Evolutionary conservation across 2,888 invertebrate genomes (phyloP), one percentile per base, ranked within the genome.

Genomic region (Archaeoteleia sp.): DNA sequence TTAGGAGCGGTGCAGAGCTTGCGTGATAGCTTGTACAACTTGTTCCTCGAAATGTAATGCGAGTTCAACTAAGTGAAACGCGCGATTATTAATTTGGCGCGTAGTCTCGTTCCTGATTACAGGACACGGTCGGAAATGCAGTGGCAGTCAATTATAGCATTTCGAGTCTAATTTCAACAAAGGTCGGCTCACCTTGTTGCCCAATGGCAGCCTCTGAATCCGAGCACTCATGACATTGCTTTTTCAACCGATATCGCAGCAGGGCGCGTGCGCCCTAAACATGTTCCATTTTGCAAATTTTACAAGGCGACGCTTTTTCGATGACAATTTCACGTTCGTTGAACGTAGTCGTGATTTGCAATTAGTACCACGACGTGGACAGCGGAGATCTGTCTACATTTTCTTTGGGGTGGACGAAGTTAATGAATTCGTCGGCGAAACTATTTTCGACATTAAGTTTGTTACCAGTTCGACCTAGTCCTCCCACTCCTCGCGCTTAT

Each of bases 121-220:
- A 54, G 40, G 34, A 39, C 37, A 43, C 46, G 17, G 23, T 39
- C 37, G 53, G 39, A 43, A 54, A 49, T 42, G 55, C 67, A 42
- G 35, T 37, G 35, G 15, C 20, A 58, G 61, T 55, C 61, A 67
- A 67, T 67, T 67, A 67, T 55, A 60, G 54, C 61, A 45, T 45
- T 61, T 67, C 51, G 34, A 61, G 60, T 54, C 61, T 61, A 60
- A 55, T 55, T 67, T 37, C 40, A 29, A 40, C 54, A 20, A 20
- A 14, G 13, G 39, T 30, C 32, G 2, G 20, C 20, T 20, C 5
- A 4, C 20, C 20, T 20, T 5, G 20, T 20, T n/a, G n/a, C n/a
- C n/a, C n/a, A n/a, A n/a, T n/a, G 45, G 29, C 15, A 42, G 17
- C 17, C 12, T 25, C 30, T 6, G 45, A 10, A 23, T 35, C 12